These are phyloP conservation scores for Drosophila leontia DNA, from an alignment of 1,140 invertebrate genomes.

Conservation along the genomic window DNA sequence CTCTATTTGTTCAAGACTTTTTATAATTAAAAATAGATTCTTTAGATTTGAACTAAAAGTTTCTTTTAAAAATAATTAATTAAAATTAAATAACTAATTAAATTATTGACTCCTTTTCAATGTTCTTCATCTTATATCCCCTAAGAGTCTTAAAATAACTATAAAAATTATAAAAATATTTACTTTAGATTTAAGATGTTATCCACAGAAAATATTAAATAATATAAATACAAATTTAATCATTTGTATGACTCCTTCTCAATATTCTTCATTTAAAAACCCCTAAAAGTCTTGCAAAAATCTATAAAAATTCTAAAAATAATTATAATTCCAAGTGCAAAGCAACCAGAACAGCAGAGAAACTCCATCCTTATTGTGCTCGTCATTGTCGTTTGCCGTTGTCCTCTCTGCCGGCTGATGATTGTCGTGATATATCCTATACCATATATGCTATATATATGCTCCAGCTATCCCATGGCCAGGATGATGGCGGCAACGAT, in stretches of 20 bases:
- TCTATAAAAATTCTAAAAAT: neutral
- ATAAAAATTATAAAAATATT: too few relatives aligned
- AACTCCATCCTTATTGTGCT: conserved; percentile 38
- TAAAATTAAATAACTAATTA: too few relatives aligned
- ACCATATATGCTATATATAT: conserved; percentile 10
- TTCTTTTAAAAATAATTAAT: too few relatives aligned
- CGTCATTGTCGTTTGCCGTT: conserved; percentile 51
- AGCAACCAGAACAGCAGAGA: conserved; percentile 50
- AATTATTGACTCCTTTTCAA: too few relatives aligned
- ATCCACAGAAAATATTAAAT: too few relatives aligned
- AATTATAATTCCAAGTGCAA: conserved; percentile 9
- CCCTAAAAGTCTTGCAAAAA: neutral
- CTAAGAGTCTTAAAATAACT: too few relatives aligned
- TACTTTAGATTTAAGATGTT: too few relatives aligned
- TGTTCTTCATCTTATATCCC: too few relatives aligned
- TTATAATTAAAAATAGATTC: too few relatives aligned
- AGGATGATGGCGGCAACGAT: conserved; percentile 23
- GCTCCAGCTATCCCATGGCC: conserved; percentile 10
- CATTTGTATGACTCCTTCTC: too few relatives aligned
- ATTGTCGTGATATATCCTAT: conserved; percentile 75
- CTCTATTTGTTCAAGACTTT: too few relatives aligned
- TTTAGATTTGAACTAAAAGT: too few relatives aligned
- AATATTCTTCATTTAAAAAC: neutral
- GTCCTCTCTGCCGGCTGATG: conserved; percentile 59
- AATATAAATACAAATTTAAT: neutral